Evolutionary conservation across 1,140 invertebrate genomes (phyloP).

Genomic region (Halictus rubicundus): DNA sequence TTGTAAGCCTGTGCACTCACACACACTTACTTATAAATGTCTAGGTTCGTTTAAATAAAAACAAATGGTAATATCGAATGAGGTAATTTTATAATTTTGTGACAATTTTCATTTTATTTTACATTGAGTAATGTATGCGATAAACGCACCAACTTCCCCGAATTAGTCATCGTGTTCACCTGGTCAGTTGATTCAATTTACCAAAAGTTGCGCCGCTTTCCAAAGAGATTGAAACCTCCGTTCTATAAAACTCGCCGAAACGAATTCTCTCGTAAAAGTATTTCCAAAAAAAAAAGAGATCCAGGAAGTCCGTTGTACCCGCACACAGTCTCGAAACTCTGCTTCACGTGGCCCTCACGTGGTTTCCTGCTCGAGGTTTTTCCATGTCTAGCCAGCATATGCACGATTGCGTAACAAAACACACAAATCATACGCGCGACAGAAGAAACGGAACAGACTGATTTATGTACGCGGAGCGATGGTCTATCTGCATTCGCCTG

Average conservation of each 20-base stretch:
- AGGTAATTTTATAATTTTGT: too few relatives aligned
- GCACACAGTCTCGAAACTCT: constrained; percentile 18
- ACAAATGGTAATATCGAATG: too few relatives aligned
- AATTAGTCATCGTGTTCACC: too few relatives aligned
- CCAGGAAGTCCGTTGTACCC: constrained; percentile 42
- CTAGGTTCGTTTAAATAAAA: too few relatives aligned
- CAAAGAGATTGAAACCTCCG: too few relatives aligned
- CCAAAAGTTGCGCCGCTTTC: too few relatives aligned
- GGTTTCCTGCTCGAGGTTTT: constrained; percentile 76
- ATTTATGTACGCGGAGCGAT: constrained; percentile 73
- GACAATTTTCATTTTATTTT: too few relatives aligned
- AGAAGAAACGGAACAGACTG: constrained; percentile 76
- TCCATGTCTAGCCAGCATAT: constrained; percentile 77
- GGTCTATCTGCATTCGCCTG: constrained; percentile 64
- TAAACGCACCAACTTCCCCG: too few relatives aligned
- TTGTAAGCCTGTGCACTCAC: too few relatives aligned
- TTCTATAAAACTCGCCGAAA: background rate
- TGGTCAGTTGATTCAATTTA: too few relatives aligned
- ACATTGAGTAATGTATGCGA: too few relatives aligned
- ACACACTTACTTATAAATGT: too few relatives aligned
- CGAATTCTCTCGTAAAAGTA: background rate
- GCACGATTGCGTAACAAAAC: constrained; percentile 76
- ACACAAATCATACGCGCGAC: constrained; percentile 72
- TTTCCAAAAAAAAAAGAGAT: background rate
- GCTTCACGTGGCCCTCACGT: constrained; percentile 75